phyloP scores from a whole-genome alignment of 64 coral and sea anemone species.

The Orbicella faveolata region DNA sequence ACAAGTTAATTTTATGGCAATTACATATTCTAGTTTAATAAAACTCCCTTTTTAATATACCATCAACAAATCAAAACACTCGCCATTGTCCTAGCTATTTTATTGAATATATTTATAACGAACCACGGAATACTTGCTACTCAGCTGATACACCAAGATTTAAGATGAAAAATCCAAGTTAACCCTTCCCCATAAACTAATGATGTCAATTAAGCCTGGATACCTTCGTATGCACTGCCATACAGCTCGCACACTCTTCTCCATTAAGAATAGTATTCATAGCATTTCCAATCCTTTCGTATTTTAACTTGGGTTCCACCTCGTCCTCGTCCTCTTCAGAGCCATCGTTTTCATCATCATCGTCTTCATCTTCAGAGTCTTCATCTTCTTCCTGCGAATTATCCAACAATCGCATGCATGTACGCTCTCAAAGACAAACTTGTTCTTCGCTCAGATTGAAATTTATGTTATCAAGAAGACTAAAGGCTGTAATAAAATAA shows the following conservation, averaged over 20 bases:
- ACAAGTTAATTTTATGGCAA: no score
- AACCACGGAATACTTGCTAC: no score
- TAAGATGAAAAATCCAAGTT: background rate
- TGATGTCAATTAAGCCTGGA: no score
- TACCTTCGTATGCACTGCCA: constrained; percentile 99
- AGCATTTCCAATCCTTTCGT: constrained; percentile 97
- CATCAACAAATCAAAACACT: no score
- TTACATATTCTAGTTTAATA: no score
- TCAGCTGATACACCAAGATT: no score
- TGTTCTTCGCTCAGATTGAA: background rate
- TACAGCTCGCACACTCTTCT: constrained; percentile 97
- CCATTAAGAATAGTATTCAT: constrained; percentile 84
- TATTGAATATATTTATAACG: no score
- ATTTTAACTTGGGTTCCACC: constrained; percentile 92
- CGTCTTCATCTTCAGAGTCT: constrained; percentile 13
- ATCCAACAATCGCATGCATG: no score
- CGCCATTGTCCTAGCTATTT: no score
- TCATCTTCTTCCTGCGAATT: constrained; percentile 12
- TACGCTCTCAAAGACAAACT: no score
- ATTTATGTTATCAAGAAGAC: background rate
- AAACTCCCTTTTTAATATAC: no score
- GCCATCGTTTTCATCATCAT: constrained; percentile 65
- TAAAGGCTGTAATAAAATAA: background rate
- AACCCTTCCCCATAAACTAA: no score
- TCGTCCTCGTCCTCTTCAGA: constrained; percentile 86